Evolutionary conservation across 1,140 invertebrate species (phyloP), one percentile per base, ranked within the genome.

Genomic region (Whitmania pigra): DNA sequence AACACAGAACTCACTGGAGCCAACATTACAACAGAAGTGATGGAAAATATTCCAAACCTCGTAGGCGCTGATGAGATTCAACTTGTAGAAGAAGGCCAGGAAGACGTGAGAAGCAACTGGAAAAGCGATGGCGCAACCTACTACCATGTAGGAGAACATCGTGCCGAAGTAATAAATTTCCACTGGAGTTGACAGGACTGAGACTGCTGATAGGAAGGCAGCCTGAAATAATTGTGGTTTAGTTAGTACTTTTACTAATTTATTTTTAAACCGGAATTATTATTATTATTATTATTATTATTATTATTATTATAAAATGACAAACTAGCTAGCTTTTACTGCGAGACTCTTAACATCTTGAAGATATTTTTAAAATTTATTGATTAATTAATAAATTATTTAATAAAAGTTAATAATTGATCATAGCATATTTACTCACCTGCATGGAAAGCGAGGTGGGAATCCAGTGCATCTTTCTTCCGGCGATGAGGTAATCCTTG

Each of bases 161-260:
- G 78, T 79, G 27, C 76, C 76, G 72, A 74, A 78, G 63, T 77
- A 76, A 73, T 93, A 94, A 75, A 92, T 88, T 83, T 94, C 91
- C 0, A 90, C 87, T 4, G 91, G 91, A 15, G 89, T 90, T 18
- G 91, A 92, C 18, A 94, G 83, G 71, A 95, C 87, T 15, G 90
- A 92, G 40, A 94, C 89, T 63, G 91, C 91, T 0, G 91, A 93
- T 78, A 93, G 88, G 79, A 93, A 92, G 81, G 89, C 90, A 80
- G 80, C 77, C 69, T 63, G 15, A 15, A 63, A 25, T 63, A 13
- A 25, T n/a, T 18, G 20, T 63, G 3, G 57, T 63, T 63, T 36
- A 3, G 31, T 36, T 36, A 36, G 2, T 36, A 36, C 6, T 36
- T 3, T 36, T 36, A 36, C 31, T 36, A 36, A 36, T 36, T 36